phyloP scores from a whole-genome alignment of 2,113 vertebrate genomes.

The Pterocles burchelli region DNA sequence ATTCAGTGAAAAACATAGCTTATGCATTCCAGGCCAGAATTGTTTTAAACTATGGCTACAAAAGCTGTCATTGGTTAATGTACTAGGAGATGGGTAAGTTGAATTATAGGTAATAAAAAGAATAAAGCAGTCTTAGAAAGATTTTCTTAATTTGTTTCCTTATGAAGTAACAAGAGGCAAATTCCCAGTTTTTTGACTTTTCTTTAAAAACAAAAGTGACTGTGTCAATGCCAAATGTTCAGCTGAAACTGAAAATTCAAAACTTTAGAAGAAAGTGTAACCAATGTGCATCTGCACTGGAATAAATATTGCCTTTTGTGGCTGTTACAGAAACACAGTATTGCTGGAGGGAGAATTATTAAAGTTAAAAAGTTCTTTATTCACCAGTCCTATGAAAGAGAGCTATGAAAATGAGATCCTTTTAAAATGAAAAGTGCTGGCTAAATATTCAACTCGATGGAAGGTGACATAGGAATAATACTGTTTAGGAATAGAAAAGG shows the following conservation, averaged over 20 bases:
- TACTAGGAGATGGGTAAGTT: background rate
- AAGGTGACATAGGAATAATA: background rate
- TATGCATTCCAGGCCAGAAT: constrained; percentile 15
- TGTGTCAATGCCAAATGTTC: background rate
- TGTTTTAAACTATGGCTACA: background rate
- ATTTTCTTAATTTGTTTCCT: background rate
- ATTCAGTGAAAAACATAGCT: background rate
- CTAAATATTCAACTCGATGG: background rate
- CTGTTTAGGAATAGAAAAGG: background rate
- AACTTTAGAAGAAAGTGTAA: constrained; percentile 45
- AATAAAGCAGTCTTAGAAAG: background rate
- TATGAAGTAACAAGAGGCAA: background rate
- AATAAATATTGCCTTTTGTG: constrained; percentile 6
- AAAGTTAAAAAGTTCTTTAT: background rate
- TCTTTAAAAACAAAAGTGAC: background rate
- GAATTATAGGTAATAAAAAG: background rate
- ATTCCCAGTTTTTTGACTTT: background rate
- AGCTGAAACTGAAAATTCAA: background rate
- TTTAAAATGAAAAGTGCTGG: background rate
- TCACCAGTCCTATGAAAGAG: background rate
- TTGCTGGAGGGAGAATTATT: background rate
- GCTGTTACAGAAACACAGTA: background rate
- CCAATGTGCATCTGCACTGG: background rate
- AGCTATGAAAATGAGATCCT: background rate
- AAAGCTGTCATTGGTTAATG: background rate